A percentile compares a stretch with the other conserved stretches of the same genome.
Evolutionary conservation across 2,797 vertebrate genomes (phyloP).

Genomic region (Tragopan temminckii): DNA sequence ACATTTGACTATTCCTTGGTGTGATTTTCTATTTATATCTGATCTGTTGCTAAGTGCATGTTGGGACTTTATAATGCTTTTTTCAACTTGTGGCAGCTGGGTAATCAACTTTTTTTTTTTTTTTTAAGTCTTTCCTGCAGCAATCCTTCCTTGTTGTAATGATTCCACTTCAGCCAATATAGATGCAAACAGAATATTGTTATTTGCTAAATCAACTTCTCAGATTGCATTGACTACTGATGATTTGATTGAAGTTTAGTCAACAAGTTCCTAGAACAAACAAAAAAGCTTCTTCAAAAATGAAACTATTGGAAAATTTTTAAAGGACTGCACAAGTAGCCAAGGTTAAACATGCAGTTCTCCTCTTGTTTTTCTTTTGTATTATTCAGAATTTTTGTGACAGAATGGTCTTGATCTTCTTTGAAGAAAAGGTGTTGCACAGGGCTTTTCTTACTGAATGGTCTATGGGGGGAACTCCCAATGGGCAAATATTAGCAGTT

Average conservation of each 20-base stretch:
- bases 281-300: neutral
- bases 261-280: neutral
- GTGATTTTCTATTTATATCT: neutral
- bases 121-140: too few species aligned
- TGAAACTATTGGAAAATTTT: neutral
- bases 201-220: neutral
- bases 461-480: neutral
- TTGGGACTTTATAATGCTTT: neutral
- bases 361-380: neutral
- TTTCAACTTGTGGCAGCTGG: neutral
- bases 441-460: neutral
- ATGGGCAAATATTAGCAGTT: neutral
- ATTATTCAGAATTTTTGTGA: neutral
- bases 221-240: neutral
- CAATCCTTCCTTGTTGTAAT: too few species aligned
- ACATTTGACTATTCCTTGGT: neutral
- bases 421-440: neutral
- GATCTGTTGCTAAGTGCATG: neutral
- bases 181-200: neutral
- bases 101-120: neutral
- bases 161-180: neutral
- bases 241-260: neutral
- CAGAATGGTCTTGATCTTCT: neutral
- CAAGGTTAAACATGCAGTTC: neutral
- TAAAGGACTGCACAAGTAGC: neutral